Conservation (phyloP, 2,888 invertebrate species). For the Dasysyrphus albostriatus region DNA sequence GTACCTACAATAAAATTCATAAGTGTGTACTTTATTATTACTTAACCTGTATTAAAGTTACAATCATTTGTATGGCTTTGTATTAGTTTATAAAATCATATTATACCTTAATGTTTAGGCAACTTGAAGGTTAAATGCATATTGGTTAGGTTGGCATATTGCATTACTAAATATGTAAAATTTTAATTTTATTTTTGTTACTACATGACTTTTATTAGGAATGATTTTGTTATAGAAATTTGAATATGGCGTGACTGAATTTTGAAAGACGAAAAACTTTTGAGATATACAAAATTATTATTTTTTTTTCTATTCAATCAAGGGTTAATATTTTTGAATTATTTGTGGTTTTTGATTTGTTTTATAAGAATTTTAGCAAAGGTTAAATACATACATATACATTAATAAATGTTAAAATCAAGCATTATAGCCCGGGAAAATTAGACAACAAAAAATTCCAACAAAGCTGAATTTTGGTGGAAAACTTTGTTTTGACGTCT, state of each 20-base stretch:
- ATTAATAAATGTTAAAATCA: too few species aligned
- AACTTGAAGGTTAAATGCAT: not conserved
- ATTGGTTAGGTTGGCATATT: not conserved
- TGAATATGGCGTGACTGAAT: conserved; percentile 55
- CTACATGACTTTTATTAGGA: conserved; percentile 27
- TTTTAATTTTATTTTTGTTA: conserved; percentile 42
- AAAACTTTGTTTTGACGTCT: too few species aligned
- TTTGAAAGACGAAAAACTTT: conserved; percentile 40
- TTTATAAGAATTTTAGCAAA: too few species aligned
- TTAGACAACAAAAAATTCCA: too few species aligned
- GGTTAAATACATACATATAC: too few species aligned
- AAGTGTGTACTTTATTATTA: conserved; percentile 35
- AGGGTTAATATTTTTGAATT: not conserved
- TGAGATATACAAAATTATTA: conserved; percentile 4
- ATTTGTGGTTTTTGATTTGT: not conserved
- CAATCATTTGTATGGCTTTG: conserved; percentile 28
- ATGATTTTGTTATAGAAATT: conserved; percentile 35
- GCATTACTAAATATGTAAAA: conserved; percentile 33
- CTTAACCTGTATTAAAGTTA: conserved; percentile 55
- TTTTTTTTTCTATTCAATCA: conserved; percentile 32
- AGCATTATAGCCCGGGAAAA: too few species aligned
- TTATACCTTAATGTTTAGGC: conserved; percentile 7
- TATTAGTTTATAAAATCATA: conserved; percentile 2
- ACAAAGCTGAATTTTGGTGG: too few species aligned
- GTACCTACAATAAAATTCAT: conserved; percentile 28